Conservation (phyloP, 1,140 invertebrate genomes). For the Nephila pilipes region DNA sequence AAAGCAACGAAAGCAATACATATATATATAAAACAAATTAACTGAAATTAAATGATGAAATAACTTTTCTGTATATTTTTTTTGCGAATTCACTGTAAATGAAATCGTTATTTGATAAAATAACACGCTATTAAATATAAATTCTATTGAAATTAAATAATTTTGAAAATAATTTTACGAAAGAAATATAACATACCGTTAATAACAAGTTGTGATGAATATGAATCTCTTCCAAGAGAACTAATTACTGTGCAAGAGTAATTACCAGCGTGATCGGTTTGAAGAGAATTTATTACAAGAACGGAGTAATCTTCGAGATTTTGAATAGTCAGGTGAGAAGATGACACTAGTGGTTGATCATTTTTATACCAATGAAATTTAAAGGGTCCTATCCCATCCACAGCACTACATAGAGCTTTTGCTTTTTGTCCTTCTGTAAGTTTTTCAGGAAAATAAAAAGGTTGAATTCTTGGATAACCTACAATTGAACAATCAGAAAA, state of each 20-base stretch:
- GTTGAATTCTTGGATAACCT: conserved; percentile 73
- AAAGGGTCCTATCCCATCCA: conserved; percentile 69
- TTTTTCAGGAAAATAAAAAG: conserved; percentile 65
- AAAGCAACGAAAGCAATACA: no score
- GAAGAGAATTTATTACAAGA: conserved; percentile 40
- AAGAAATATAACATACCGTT: conserved; percentile 62
- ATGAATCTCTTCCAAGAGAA: conserved; percentile 80
- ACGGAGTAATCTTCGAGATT: conserved; percentile 56
- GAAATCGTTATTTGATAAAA: no score
- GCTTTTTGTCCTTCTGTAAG: conserved; percentile 69
- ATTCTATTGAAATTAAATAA: no score
- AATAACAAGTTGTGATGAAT: conserved; percentile 53
- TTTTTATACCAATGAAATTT: conserved; percentile 77
- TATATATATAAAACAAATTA: no score
- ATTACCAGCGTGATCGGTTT: conserved; percentile 76
- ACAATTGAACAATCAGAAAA: neutral
- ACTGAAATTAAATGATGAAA: no score
- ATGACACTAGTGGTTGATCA: neutral
- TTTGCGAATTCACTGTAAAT: no score
- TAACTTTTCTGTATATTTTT: no score
- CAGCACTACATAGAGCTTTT: conserved; percentile 71
- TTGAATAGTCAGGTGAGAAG: neutral
- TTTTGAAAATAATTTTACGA: no score
- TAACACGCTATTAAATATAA: no score
- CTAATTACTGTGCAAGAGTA: conserved; percentile 85